Base-by-base conservation (phyloP, 2,888 invertebrate species). In the Argynnis bischoffii region DNA sequence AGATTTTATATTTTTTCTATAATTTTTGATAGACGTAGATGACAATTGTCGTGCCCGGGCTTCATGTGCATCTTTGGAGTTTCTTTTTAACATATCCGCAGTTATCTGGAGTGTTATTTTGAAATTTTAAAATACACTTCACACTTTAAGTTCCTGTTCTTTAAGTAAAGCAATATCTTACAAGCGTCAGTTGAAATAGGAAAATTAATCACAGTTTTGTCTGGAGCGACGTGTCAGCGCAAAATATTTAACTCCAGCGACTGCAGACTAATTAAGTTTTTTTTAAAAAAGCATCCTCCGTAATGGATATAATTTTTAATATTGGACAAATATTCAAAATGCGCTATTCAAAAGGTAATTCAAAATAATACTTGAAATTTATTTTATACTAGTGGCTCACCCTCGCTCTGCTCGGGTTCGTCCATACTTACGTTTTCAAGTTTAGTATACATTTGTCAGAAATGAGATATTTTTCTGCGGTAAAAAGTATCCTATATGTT, bases 181-280 rank as follows among this genome's bases (percentile, higher is more conserved):
- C 6, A 16, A 55, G 18, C 35, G 61, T 47, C 61, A 63, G 55
- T 61, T 21, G 35, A 66, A 64, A 60, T 53, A 54, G 18, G 26
- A 63, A 64, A 57, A 64, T 71, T 66, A 71, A 71, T 69, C 64
- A 68, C 56, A 63, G 46, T 53, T 56, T 15, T 14, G 47, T 31
- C 26, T 26, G 26, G 5, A 53, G 61, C 53, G 41, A 60, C 61
- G 61, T 3, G 53, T 53, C 61, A 41, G 53, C 41, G 53, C 53
- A 61, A 61, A 53, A 61, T 61, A 61, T 61, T 61, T 61, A 16
- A 53, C 53, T 61, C 41, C 21, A 11, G 21, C 11, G 41, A 35
- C 14, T 41, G 51, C 18, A 50, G 50, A 50, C 6, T 50, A 61
- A 61, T 53, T 61, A 61, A 26, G 48, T 41, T 61, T 61, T 60